Base-by-base conservation (phyloP, 2,888 invertebrate species). In the Cyrtodaria siliqua region DNA sequence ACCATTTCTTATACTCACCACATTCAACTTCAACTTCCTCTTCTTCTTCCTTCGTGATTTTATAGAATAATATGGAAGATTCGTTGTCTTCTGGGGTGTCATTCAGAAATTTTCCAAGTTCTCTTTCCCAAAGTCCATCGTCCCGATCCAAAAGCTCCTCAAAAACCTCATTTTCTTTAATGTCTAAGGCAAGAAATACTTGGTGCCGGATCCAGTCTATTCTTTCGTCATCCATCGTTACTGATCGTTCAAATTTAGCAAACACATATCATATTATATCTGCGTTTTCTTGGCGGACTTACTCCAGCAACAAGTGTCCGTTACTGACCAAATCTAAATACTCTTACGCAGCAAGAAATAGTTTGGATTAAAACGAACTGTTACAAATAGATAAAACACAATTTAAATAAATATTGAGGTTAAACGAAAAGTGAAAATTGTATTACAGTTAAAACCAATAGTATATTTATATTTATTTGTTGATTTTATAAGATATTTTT, bases 21-120 rank as follows among this genome's bases (percentile, higher is more conserved):
- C 91, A 91, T 90, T 92, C 93, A 50, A 93, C 90, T 90, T 92
- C 92, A 49, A 92, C 88, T 82, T 93, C 93, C 67, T 91, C 90
- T 69, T 92, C 91, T 77, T 92, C 93, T 81, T 93, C 93, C 55
- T 80, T 81, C 16, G 91, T 80, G 33, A 87, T 86, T 83, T 93
- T 93, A 72, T 92, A 92, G 81, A 93, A 93, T 18, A 92, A 74
- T 47, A 93, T 69, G 12, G 92, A 89, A n/a, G 90, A 84, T 68
- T 90, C 88, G 24, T 86, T 85, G 55, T 93, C 93, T 3, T 90
- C 89, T 47, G 92, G 91, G 16, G 91, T 92, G 82, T 93, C 92
- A 77, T 93, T 93, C 44, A 93, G 82, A 84, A 91, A 93, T 72
- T 92, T 91, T 29, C 91, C 90, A 50, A 93, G 87, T 57, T 85